Evolutionary conservation across 2,888 invertebrate species (phyloP).

Genomic region (Philhelius pedissequus): DNA sequence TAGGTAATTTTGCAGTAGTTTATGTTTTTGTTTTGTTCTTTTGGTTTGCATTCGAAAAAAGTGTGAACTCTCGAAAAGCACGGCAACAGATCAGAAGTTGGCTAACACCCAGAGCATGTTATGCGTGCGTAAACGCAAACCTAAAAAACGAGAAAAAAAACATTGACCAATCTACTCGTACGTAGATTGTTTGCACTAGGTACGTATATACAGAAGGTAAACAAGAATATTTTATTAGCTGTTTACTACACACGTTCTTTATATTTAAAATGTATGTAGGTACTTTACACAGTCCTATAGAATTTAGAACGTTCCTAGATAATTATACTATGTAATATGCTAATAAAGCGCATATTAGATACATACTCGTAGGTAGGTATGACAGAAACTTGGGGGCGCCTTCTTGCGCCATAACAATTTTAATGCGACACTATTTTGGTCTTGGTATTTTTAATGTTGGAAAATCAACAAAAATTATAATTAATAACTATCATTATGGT

Average conservation of each 20-base stretch:
- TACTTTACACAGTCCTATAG: not conserved
- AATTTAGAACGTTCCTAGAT: not conserved
- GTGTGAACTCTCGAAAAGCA: not conserved
- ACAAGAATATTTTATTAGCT: slow-evolving; percentile 59
- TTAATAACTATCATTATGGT: not conserved
- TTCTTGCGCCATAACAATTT: slow-evolving; percentile 12
- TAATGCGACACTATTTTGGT: slow-evolving; percentile 11
- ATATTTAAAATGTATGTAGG: not conserved
- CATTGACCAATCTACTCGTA: slow-evolving; percentile 56
- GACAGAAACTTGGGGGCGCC: slow-evolving; percentile 33
- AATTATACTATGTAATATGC: not conserved
- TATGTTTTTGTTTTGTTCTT: not conserved
- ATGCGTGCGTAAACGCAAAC: slow-evolving; percentile 40
- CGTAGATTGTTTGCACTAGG: slow-evolving; percentile 45
- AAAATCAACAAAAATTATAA: not conserved
- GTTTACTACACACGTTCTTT: slow-evolving; percentile 14
- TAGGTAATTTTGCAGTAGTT: not conserved
- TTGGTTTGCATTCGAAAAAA: slow-evolving; percentile 18
- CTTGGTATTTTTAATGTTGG: slow-evolving; percentile 17
- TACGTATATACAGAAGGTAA: slow-evolving; percentile 60
- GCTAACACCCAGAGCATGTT: slow-evolving; percentile 50
- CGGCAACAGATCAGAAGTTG: slow-evolving; percentile 29
- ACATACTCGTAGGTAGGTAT: not conserved
- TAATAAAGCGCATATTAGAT: not conserved
- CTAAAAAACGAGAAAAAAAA: not conserved